Conservation (phyloP, 1,140 invertebrate species). For the Ephestia elutella region DNA sequence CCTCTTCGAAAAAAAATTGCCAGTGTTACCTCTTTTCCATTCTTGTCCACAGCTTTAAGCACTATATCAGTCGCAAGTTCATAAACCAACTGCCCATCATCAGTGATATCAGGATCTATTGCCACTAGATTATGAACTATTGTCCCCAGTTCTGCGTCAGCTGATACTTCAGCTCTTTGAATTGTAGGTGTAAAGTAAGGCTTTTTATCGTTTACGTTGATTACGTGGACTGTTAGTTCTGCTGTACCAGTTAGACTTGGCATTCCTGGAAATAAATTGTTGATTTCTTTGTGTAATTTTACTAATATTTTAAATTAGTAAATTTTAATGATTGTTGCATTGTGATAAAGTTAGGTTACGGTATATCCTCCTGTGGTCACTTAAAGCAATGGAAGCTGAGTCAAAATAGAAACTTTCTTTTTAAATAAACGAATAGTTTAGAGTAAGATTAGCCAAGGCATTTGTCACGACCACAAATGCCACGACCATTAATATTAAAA, state of each 20-base stretch:
- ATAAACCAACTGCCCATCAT: slow-evolving; percentile 81
- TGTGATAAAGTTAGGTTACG: no score
- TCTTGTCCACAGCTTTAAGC: slow-evolving; percentile 84
- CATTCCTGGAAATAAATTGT: slow-evolving; percentile 71
- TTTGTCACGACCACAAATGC: no score
- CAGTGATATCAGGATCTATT: slow-evolving; percentile 86
- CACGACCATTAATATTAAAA: no score
- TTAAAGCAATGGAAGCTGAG: no score
- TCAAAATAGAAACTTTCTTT: no score
- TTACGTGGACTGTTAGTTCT: slow-evolving; percentile 83
- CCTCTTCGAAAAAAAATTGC: no score
- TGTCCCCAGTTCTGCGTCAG: slow-evolving; percentile 84
- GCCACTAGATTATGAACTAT: slow-evolving; percentile 84
- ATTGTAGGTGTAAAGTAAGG: slow-evolving; percentile 89
- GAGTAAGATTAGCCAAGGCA: no score
- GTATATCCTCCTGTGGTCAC: no score
- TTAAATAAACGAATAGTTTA: no score
- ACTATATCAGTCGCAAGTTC: slow-evolving; percentile 80
- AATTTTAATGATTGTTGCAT: no score
- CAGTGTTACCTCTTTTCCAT: slow-evolving; percentile 86
- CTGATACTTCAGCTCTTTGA: slow-evolving; percentile 86
- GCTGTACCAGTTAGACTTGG: slow-evolving; percentile 88
- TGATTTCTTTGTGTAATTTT: no score
- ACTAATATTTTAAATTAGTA: no score
- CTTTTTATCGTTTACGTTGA: slow-evolving; percentile 92